A percentile compares a stretch with the other conserved stretches of the same genome.
These are phyloP conservation scores for Hydra vulgaris DNA, from an alignment of 30 jellyfish, hydroid and myxozoan genomes.

Conservation along the genomic window DNA sequence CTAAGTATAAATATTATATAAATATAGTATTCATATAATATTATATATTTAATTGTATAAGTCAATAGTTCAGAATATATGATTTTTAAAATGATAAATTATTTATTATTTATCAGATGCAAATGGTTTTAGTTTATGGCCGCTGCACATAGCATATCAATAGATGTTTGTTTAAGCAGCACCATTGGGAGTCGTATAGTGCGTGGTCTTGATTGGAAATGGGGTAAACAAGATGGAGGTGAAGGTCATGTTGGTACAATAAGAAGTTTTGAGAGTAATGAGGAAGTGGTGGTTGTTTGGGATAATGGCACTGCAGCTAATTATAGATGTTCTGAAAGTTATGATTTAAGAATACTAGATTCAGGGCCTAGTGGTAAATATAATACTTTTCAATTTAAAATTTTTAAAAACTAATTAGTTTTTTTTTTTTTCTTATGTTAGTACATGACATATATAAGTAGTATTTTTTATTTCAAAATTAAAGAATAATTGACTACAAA, in stretches of 20 bases:
- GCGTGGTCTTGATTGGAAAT: constrained; percentile 93
- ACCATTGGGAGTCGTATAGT: constrained; percentile 57
- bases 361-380: constrained; percentile 67
- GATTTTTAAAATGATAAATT: too few relatives aligned
- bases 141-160: constrained; percentile 1
- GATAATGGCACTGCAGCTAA: constrained; percentile 96
- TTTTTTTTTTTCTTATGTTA: not conserved
- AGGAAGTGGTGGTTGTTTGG: constrained; percentile 92
- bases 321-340: constrained; percentile 68
- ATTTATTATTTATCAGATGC: too few relatives aligned
- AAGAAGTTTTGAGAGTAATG: constrained; percentile 81
- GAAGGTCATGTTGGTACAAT: constrained; percentile 90
- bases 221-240: constrained; percentile 98
- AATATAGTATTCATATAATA: too few relatives aligned
- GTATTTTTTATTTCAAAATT: not conserved
- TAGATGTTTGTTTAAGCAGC: not conserved
- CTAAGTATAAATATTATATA: too few relatives aligned
- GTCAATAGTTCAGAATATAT: too few relatives aligned
- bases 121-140: not conserved
- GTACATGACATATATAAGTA: too few relatives aligned
- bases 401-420: not conserved
- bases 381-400: too few relatives aligned
- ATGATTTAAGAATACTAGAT: constrained; percentile 54
- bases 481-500: too few relatives aligned
- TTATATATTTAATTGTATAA: too few relatives aligned